Evolutionary conservation across 1,140 invertebrate genomes (phyloP).

Genomic region (Drosophila watanabei): DNA sequence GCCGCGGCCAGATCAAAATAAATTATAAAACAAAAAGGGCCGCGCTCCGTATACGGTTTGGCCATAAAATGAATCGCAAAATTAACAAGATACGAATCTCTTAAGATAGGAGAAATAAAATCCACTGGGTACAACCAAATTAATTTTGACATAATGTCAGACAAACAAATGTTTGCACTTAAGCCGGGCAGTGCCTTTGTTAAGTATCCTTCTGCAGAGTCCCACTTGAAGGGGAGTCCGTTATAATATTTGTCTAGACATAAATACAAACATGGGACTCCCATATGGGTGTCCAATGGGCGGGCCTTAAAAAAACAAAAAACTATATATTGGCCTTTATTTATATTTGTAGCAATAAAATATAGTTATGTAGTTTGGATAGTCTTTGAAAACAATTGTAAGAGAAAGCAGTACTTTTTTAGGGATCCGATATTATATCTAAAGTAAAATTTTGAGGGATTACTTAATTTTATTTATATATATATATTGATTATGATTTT

Average conservation of each 20-base stretch:
- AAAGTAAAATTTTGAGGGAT: not conserved
- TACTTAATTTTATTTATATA: too few species aligned
- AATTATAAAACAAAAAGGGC: slow-evolving; percentile 62
- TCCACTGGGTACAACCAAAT: slow-evolving; percentile 57
- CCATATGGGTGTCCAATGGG: slow-evolving; percentile 2
- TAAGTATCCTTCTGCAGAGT: slow-evolving; percentile 23
- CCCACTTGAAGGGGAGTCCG: slow-evolving; percentile 13
- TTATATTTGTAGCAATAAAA: not conserved
- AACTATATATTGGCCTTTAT: not conserved
- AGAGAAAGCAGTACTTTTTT: not conserved
- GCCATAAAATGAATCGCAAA: slow-evolving; percentile 57
- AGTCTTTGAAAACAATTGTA: not conserved
- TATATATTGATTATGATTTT: too few species aligned
- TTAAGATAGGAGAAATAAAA: slow-evolving; percentile 57
- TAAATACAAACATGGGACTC: slow-evolving; percentile 21
- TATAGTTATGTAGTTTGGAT: not conserved
- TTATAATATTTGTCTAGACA: slow-evolving; percentile 41
- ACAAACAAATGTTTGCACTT: slow-evolving; percentile 62
- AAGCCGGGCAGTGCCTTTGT: slow-evolving; percentile 42
- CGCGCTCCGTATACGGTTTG: slow-evolving; percentile 36
- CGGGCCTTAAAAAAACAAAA: slow-evolving; percentile 5
- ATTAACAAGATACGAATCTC: slow-evolving; percentile 62
- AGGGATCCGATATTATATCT: not conserved
- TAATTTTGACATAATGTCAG: slow-evolving; percentile 62
- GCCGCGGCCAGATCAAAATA: slow-evolving; percentile 58